Base-by-base conservation (phyloP, 2,113 vertebrate species). In the Actenoides hombroni region DNA sequence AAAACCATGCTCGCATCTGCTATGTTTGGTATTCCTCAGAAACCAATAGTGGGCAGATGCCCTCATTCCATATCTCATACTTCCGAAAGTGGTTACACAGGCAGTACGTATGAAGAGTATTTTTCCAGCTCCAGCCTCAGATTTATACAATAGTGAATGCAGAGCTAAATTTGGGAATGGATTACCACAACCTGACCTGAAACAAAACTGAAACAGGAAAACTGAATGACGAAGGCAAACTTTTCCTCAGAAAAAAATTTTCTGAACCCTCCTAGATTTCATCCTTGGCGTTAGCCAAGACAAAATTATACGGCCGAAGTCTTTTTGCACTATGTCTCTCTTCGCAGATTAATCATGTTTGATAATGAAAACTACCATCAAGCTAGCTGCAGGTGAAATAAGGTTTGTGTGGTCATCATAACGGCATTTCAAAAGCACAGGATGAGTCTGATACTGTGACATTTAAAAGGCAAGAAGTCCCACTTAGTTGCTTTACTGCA, bases 381-480 rank as follows among this genome's bases (percentile, higher is more conserved):
- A 60, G 19, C n/a, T 70, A 93, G 26, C 70, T 92, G 35, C 61
- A 78, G 73, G 59, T 90, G 93, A 88, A 92, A 88, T 39, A 64
- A 92, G 94, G 39, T 68, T 75, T 90, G 42, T 64, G 70, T 2
- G 11, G 79, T 56, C 86, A 95, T 86, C 48, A 39, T 21, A 81
- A 8, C 61, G 61, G 73, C 70, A 78, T 92, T 92, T 94, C 75
- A 88, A 74, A 95, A 86, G 78, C 90, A 70, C 31, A 44, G 42
- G 64, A 76, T 69, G 64, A 78, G 51, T 78, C 83, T 71, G 42
- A 75, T 53, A 59, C 16, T 1, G 7, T 31, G 83, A 88, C 69
- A 83, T 69, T 92, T 86, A 77, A 83, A 93, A 90, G 56, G 69
- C 70, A 85, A 63, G 75, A 90, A 92, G 88, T 68, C 76, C 71